Percentiles rank a stretch among this genome's conserved stretches.
These are phyloP conservation scores for Trypoxylon attenuatum DNA, from an alignment of 2,888 invertebrate species.

Conservation along the genomic window DNA sequence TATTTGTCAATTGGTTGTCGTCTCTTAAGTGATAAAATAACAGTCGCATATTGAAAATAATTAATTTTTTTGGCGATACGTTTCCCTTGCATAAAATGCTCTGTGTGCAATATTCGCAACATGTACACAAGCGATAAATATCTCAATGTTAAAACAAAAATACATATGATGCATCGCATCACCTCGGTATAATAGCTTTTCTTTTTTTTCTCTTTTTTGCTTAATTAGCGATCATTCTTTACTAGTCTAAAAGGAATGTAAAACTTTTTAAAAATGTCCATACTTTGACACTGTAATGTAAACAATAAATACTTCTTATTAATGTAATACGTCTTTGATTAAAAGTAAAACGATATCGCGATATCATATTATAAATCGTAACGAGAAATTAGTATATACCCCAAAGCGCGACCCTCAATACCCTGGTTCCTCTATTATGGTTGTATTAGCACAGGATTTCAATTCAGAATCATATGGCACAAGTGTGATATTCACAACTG, in stretches of 20 bases:
- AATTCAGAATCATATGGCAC: slow-evolving; percentile 32
- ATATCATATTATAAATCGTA: too few relatives aligned
- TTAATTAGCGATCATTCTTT: slow-evolving; percentile 27
- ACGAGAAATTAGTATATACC: too few relatives aligned
- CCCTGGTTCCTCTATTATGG: slow-evolving; percentile 25
- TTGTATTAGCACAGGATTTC: slow-evolving; percentile 43
- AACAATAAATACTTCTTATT: slow-evolving; percentile 30
- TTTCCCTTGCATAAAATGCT: slow-evolving; percentile 18
- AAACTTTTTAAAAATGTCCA: slow-evolving; percentile 26
- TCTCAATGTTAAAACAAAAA: slow-evolving; percentile 46
- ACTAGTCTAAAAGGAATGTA: slow-evolving; percentile 31
- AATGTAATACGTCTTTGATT: slow-evolving; percentile 21
- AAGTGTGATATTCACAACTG: slow-evolving; percentile 24
- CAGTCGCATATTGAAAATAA: slow-evolving; percentile 11
- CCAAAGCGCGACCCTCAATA: too few relatives aligned
- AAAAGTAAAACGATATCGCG: too few relatives aligned
- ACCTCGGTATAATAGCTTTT: slow-evolving; percentile 25
- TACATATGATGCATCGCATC: slow-evolving; percentile 16
- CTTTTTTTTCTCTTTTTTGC: too few relatives aligned
- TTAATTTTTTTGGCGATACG: slow-evolving; percentile 21
- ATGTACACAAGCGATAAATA: slow-evolving; percentile 53
- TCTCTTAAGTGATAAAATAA: slow-evolving; percentile 9
- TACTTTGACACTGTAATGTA: slow-evolving; percentile 19
- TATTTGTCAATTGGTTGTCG: background rate
- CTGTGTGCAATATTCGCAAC: slow-evolving; percentile 36